Evolutionary conservation across 1,140 invertebrate species (phyloP).

Genomic region (Cataglyphis hispanica): DNA sequence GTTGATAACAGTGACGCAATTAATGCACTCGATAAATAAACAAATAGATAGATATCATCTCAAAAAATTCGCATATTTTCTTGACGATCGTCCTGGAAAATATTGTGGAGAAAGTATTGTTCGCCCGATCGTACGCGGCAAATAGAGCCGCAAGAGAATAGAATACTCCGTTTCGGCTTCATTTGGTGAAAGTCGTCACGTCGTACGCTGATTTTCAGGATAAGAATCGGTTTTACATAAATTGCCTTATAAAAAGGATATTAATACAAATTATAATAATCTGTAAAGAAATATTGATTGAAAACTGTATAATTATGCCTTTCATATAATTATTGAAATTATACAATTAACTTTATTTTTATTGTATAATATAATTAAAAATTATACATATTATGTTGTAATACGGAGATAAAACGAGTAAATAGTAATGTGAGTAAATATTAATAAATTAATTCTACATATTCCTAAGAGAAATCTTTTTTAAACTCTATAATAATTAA

Average conservation of each 20-base stretch:
- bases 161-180: constrained; percentile 17
- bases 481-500: too few relatives aligned
- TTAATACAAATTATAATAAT: not conserved
- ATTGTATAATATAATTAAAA: not conserved
- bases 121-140: not conserved
- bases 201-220: not conserved
- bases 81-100: not conserved
- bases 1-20: constrained; percentile 3
- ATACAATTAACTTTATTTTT: not conserved
- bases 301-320: not conserved
- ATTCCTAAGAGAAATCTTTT: too few relatives aligned
- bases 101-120: constrained; percentile 37
- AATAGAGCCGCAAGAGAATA: not conserved
- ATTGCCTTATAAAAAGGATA: not conserved
- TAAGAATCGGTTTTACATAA: not conserved
- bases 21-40: not conserved
- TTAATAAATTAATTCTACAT: too few relatives aligned
- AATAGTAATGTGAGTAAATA: not conserved
- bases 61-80: not conserved
- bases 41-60: not conserved
- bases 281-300: not conserved
- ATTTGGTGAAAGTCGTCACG: constrained; percentile 6
- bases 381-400: constrained; percentile 8
- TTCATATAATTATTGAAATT: not conserved
- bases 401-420: too few relatives aligned